Base-by-base conservation (phyloP, 2,113 vertebrate genomes). In the Oreochromis aureus region DNA sequence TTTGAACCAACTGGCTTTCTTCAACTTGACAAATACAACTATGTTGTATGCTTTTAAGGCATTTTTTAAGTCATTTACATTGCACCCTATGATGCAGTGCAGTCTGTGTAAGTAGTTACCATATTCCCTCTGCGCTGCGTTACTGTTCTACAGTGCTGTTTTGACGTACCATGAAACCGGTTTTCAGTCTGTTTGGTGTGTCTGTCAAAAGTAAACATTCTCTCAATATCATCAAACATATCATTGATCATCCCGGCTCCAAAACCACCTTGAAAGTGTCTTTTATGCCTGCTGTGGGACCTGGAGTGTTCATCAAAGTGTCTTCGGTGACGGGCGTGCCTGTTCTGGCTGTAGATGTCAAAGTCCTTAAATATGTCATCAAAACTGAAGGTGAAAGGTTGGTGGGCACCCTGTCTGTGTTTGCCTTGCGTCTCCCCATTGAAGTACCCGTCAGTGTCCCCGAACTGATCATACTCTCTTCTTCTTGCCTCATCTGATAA, bases 51-150 rank as follows among this genome's bases (percentile, higher is more conserved):
- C 39, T 30, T 12, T 53, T 59, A 82, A 82, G 87, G 84, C 89
- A 86, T 69, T 54, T 80, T 80, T 78, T 32, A 63, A 30, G 36
- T 83, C 2, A 13, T 34, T 82, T 59, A 78, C 30, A 6, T 71
- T 86, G 73, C 27, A 79, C 58, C 58, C 94, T 86, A 96, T 30
- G 95, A 94, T n/a, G 93, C 88, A 5, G 98, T 98, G 92, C 99
- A 99, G 95, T 99, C 99, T 1, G 98, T 99, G 82, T 99, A 99
- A 0, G 98, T 99, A 36, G 98, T 99, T 86, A 99, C 98, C 98
- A 99, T 99, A 85, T 99, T 99, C 88, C 98, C 99, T 95, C 97
- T 96, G 76, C 98, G 96, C 81, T 99, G 98, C 10, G 98, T 99
- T 92, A 99, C 98, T 92, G 98, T 99, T 92, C 97, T 97, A 80